Evolutionary conservation across 1,140 invertebrate species (phyloP).

Genomic region (Ceratina calcarata): DNA sequence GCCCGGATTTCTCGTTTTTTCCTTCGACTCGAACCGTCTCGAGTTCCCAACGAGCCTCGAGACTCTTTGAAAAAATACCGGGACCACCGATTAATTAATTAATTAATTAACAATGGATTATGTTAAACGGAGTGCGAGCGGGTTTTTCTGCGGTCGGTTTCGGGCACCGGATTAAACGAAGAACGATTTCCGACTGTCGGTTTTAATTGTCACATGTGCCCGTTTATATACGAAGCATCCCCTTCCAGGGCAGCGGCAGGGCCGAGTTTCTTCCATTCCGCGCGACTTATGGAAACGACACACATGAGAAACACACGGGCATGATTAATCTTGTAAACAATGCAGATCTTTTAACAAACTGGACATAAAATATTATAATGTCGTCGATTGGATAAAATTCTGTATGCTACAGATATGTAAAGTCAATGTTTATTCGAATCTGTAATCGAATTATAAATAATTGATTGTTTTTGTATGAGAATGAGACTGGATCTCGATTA

Average conservation of each 20-base stretch:
- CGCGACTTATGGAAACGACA: constrained; percentile 45
- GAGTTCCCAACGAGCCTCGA: no score
- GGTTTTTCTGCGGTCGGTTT: no score
- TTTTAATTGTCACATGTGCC: constrained; percentile 73
- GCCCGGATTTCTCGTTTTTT: constrained; percentile 20
- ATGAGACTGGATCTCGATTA: no score
- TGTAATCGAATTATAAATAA: no score
- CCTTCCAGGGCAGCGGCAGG: constrained; percentile 54
- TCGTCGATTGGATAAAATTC: no score
- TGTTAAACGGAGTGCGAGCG: no score
- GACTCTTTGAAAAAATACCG: background rate
- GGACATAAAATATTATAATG: no score
- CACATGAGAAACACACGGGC: background rate
- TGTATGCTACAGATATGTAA: no score
- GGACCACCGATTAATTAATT: background rate
- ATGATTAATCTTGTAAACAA: no score
- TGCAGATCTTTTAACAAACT: no score
- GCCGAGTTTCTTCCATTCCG: constrained; percentile 17
- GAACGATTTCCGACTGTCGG: constrained; percentile 69
- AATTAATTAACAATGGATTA: background rate
- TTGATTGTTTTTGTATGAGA: no score
- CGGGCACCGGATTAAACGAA: constrained; percentile 55
- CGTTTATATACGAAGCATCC: constrained; percentile 70
- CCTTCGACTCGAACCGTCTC: background rate
- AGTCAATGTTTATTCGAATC: no score